Conservation (phyloP, 2,888 invertebrate species). For the Phengaris alcon region DNA sequence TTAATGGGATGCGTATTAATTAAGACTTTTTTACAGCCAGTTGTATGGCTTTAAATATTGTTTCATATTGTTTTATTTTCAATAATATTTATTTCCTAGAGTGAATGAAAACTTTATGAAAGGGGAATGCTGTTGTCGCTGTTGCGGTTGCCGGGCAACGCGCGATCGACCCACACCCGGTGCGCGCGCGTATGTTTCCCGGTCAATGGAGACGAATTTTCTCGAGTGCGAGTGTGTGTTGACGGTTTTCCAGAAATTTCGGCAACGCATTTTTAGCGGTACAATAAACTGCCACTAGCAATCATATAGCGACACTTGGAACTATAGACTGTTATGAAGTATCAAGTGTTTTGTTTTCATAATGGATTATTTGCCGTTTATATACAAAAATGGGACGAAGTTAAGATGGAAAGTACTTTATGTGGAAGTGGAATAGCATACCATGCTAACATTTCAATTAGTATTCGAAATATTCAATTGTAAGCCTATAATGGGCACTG, state of each 20-base stretch:
- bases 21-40: neutral
- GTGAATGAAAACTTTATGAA: neutral
- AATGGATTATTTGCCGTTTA: too few relatives aligned
- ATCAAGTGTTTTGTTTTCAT: too few relatives aligned
- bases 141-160: conserved; percentile 15
- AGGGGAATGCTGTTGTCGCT: neutral
- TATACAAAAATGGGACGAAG: too few relatives aligned
- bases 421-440: too few relatives aligned
- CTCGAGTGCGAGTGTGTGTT: neutral
- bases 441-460: too few relatives aligned
- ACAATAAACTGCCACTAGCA: too few relatives aligned
- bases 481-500: too few relatives aligned
- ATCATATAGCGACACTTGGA: too few relatives aligned
- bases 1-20: neutral
- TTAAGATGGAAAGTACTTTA: too few relatives aligned
- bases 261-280: neutral
- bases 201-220: conserved; percentile 18
- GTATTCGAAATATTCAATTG: too few relatives aligned
- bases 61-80: neutral
- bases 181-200: neutral
- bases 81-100: neutral
- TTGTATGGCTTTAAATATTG: neutral
- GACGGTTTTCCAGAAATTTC: neutral
- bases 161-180: neutral
- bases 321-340: too few relatives aligned